phyloP scores from a whole-genome alignment of 2,113 vertebrate genomes.

The Tachysurus vachellii region DNA sequence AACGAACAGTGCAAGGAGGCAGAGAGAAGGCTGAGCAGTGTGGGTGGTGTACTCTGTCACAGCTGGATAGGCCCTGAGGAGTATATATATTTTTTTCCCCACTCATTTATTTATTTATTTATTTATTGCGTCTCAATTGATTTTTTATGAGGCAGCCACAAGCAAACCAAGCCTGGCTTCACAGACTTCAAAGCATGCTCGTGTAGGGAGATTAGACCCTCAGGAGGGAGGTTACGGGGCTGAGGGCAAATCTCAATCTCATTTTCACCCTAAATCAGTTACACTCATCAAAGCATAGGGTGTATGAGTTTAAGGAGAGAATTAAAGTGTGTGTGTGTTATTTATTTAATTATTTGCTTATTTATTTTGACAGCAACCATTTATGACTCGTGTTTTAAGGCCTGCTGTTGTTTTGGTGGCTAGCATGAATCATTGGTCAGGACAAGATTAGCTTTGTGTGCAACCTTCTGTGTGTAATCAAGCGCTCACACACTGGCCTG shows the following conservation, averaged over 20 bases:
- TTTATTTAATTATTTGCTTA: neutral
- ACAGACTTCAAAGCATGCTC: constrained; percentile 51
- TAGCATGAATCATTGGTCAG: constrained; percentile 61
- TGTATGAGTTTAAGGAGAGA: neutral
- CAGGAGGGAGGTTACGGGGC: neutral
- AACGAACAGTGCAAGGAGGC: neutral
- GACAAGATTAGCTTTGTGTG: constrained; percentile 64
- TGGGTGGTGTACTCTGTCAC: constrained; percentile 18
- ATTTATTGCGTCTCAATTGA: constrained; percentile 20
- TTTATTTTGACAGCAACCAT: constrained; percentile 70
- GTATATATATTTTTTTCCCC: neutral
- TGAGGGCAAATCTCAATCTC: constrained; percentile 51
- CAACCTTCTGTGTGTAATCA: constrained; percentile 65
- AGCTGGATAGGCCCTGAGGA: constrained; percentile 25
- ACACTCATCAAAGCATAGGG: constrained; percentile 63
- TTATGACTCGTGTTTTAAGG: constrained; percentile 67
- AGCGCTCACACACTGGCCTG: constrained; percentile 55
- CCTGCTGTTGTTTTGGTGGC: constrained; percentile 65
- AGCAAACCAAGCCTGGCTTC: constrained; percentile 50
- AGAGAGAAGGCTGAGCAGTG: neutral
- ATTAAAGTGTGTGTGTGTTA: neutral
- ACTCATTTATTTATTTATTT: constrained; percentile 33
- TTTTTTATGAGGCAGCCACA: constrained; percentile 48
- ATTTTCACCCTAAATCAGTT: constrained; percentile 68
- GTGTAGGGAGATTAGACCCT: neutral